phyloP scores from a whole-genome alignment of 1,140 invertebrate species.

The Lucilia sericata region DNA sequence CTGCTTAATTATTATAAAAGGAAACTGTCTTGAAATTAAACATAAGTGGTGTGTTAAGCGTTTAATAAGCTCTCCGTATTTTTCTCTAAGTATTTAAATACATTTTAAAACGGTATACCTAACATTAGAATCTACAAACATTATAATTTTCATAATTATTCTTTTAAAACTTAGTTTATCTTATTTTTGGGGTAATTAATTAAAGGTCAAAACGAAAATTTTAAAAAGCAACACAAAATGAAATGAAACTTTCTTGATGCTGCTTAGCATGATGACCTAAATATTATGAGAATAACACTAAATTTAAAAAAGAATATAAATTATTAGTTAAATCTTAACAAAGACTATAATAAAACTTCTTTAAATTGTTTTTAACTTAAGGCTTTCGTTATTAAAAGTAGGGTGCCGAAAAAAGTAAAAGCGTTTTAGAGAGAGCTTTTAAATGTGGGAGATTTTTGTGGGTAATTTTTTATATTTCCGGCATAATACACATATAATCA shows the following conservation, averaged over 20 bases:
- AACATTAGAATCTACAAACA: too few species aligned
- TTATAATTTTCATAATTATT: not conserved
- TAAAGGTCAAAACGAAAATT: not conserved
- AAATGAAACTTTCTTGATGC: conserved; percentile 12
- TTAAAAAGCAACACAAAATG: not conserved
- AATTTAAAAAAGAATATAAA: not conserved
- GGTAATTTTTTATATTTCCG: too few species aligned
- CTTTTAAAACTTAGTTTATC: not conserved
- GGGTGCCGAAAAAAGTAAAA: too few species aligned
- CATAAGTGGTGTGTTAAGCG: not conserved
- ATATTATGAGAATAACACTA: not conserved
- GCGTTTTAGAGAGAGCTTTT: too few species aligned
- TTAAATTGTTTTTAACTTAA: not conserved
- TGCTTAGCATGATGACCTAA: not conserved
- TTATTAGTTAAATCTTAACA: not conserved
- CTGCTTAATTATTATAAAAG: not conserved
- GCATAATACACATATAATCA: too few species aligned
- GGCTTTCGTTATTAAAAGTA: too few species aligned
- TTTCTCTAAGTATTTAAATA: not conserved
- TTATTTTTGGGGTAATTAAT: not conserved
- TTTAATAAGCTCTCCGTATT: not conserved
- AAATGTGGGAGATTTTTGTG: too few species aligned
- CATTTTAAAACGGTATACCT: not conserved
- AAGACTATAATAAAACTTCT: not conserved
- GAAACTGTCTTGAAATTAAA: not conserved